Base-by-base conservation (phyloP, 2,797 vertebrate species). In the Acropternis orthonyx region DNA sequence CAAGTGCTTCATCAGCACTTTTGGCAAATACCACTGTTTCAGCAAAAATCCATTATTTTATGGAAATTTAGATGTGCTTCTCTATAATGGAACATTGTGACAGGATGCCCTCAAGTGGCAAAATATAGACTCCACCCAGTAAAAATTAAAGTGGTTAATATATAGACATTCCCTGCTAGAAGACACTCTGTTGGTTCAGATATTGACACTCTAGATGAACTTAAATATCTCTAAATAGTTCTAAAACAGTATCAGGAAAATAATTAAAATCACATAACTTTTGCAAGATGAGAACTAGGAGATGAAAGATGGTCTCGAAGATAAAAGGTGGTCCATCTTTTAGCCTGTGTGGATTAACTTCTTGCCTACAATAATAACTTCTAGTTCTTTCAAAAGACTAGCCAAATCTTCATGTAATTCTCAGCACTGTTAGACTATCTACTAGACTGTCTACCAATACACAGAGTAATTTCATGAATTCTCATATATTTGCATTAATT, bases 41-140 rank as follows among this genome's bases (percentile, higher is more conserved):
- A 3, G 39, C 48, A 95, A 63, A 95, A 73, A 91, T 55, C 41
- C 55, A 73, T 91, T 84, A 21, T 81, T 93, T 85, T 16, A 91
- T 59, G 67, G 84, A 54, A 89, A 92, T 95, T 89, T 96, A 85
- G 55, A 83, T 34, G 7, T 56, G 36, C 12, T 71, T 58, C 28
- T 91, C 55, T 92, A 6, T 89, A 93, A 83, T n/a, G 62, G 96
- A 97, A 96, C 71, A 95, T 96, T 97, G 98, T 96, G 97, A 95
- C 95, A 98, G 96, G 94, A 97, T 98, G 98, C 98, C 98, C 98
- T 98, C 98, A 98, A 98, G 98, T 98, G 98, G 98, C 95, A 97
- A 98, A 95, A 97, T 94, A 93, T 32, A 91, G 84, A 97, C 97
- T 97, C 95, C 97, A 92, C 94, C 97, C 94, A 93, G 81, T 80